Evolutionary conservation across 2,888 invertebrate genomes (phyloP), one percentile per base, ranked within the genome.

Genomic region (Acrocyrtus sp.): DNA sequence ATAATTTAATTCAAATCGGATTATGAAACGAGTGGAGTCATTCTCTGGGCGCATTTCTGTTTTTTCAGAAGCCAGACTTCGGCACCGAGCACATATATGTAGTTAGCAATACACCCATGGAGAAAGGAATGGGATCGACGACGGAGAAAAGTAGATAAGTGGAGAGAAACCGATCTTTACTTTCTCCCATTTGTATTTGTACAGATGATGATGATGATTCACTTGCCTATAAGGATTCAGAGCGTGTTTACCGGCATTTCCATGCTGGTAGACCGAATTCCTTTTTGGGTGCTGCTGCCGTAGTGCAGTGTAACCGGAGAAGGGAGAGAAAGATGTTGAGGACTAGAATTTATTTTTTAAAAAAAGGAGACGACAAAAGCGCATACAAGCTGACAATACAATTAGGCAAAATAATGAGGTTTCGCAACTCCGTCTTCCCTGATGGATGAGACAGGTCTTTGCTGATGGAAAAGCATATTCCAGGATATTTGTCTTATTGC

Each of bases 1-100:
- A 67, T 68, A 68, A 68, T 68, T 68, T 68, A 68, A 68, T 68
- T 68, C 61, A 68, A 68, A 68, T 61, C 68, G 68, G 68, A 68
- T 68, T 61, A 68, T 53, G 54, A 58, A 53, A 27, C 50, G 51
- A 58, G 51, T 58, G 51, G 50, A 22, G 27, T 45, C 53, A 60
- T 8, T 34, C 34, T 34, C 34, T n/a, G 34, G 12, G 34, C 34
- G 6, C 34, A 60, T 60, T 68, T 61, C 43, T 58, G 58, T 41
- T 39, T 45, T 54, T 68, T 43, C 54, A 60, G n/a, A 53, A 67
- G 50, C 24, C 54, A 58, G 61, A 58, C 61, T 45, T 41, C 53
- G 50, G 50, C 24, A 17, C 22, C 22, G 12, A 6, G 39, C 12
- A 39, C 39, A 12, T 39, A 39, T 8, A 3, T n/a, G n/a, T n/a